Evolutionary conservation across 2,113 vertebrate genomes (phyloP), one percentile per base, ranked within the genome.

Genomic region (Typhlomys cinereus): DNA sequence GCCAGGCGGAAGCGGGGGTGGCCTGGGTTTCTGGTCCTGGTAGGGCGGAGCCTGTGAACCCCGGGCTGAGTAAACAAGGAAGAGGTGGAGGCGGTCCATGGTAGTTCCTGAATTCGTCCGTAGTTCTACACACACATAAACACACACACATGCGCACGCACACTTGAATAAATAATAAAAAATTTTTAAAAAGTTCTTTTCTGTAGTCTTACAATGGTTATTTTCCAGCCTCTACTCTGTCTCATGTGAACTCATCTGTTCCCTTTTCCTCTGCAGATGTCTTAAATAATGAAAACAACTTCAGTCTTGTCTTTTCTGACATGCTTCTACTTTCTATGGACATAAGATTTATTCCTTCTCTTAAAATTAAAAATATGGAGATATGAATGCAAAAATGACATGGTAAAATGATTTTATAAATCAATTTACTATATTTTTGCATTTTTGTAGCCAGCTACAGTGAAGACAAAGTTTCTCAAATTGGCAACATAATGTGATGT

Each of bases 381-480:
- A 41, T 87, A 29, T 70, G 76, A 83, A 34, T 64, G 59, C 94
- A 75, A 2, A 34, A 81, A 92, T 4, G 12, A 64, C 71, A 94
- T 94, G 91, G 59, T 27, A 62, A n/a, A 14, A 2, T 23, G 0
- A 34, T 62, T 17, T 64, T 23, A 15, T 31, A 62, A 17, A n/a
- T n/a, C n/a, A n/a, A n/a, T n/a, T n/a, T n/a, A n/a, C n/a, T n/a
- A n/a, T n/a, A n/a, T n/a, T n/a, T n/a, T n/a, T n/a, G n/a, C n/a
- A n/a, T n/a, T n/a, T n/a, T n/a, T n/a, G n/a, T n/a, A n/a, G n/a
- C n/a, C n/a, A n/a, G n/a, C n/a, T n/a, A n/a, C 20, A 18, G 46
- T 34, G 27, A 46, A 34, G 21, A 12, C 1, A 70, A 95, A 84
- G n/a, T n/a, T 81, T 97, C 85, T 95, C 59, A 95, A 92, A 41